Percentiles rank a stretch among this genome's conserved stretches.
Evolutionary conservation across 2,888 invertebrate genomes (phyloP).

Genomic region (Notocelia uddmanniana): DNA sequence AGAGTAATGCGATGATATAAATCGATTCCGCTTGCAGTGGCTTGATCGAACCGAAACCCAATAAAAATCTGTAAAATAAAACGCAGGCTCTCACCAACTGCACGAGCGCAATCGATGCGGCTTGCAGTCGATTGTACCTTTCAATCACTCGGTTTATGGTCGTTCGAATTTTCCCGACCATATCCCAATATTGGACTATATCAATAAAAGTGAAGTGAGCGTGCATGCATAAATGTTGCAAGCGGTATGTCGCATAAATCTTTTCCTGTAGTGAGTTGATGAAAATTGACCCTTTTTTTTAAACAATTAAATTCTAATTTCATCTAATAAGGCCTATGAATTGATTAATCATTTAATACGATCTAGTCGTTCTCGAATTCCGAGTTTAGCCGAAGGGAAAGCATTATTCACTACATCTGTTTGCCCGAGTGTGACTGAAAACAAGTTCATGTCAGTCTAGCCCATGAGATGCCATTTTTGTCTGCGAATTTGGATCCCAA

Average conservation of each 20-base stretch:
- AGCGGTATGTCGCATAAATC: neutral
- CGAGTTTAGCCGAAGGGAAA: too few relatives aligned
- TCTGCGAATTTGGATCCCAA: too few relatives aligned
- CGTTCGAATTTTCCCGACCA: conserved; percentile 29
- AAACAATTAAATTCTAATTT: too few relatives aligned
- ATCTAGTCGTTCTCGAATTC: too few relatives aligned
- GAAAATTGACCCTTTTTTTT: neutral
- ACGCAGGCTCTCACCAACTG: conserved; percentile 34
- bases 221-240: neutral
- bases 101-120: conserved; percentile 59
- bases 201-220: neutral
- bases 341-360: too few relatives aligned
- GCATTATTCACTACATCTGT: too few relatives aligned
- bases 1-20: neutral
- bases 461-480: too few relatives aligned
- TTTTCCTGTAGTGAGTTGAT: neutral
- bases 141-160: conserved; percentile 59
- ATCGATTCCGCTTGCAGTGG: conserved; percentile 28
- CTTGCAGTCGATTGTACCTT: conserved; percentile 61
- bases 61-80: conserved; percentile 41
- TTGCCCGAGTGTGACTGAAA: too few relatives aligned
- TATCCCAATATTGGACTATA: neutral
- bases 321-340: too few relatives aligned
- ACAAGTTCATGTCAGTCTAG: too few relatives aligned
- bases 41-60: conserved; percentile 31